These are phyloP conservation scores for Drosophila oshimai DNA, from an alignment of 1,140 invertebrate genomes.

Conservation along the genomic window DNA sequence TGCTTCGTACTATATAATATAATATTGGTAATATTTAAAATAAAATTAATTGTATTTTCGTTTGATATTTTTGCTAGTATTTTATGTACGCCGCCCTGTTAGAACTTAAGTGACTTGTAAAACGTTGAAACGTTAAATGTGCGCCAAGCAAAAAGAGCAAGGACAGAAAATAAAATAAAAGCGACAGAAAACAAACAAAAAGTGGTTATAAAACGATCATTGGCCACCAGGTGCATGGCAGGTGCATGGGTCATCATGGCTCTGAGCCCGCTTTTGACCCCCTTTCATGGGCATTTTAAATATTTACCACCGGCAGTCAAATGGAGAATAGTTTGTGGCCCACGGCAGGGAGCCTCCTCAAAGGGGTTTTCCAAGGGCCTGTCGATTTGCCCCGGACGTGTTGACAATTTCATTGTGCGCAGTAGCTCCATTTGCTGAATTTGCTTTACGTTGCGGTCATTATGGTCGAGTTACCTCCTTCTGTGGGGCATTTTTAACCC, in stretches of 20 bases:
- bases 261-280: not conserved
- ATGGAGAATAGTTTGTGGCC: not conserved
- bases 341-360: not conserved
- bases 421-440: slow-evolving; percentile 9
- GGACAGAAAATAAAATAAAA: slow-evolving; percentile 37
- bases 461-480: slow-evolving; percentile 3
- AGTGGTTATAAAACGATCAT: slow-evolving; percentile 23
- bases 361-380: not conserved
- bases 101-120: slow-evolving; percentile 30
- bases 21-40: not conserved
- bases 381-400: not conserved
- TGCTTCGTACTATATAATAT: slow-evolving; percentile 9
- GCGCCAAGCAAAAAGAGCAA: slow-evolving; percentile 12
- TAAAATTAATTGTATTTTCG: slow-evolving; percentile 1
- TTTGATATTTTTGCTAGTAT: slow-evolving; percentile 38
- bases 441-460: slow-evolving; percentile 28
- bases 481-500: not conserved
- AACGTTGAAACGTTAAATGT: not conserved
- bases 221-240: slow-evolving; percentile 33
- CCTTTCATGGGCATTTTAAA: slow-evolving; percentile 58
- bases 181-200: slow-evolving; percentile 16
- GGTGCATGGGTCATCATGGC: slow-evolving; percentile 11
- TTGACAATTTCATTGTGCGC: slow-evolving; percentile 40
- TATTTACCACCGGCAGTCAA: slow-evolving; percentile 54
- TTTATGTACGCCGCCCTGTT: slow-evolving; percentile 12